Conservation (phyloP, 2,797 vertebrate species). For the Gallirallus australis region DNA sequence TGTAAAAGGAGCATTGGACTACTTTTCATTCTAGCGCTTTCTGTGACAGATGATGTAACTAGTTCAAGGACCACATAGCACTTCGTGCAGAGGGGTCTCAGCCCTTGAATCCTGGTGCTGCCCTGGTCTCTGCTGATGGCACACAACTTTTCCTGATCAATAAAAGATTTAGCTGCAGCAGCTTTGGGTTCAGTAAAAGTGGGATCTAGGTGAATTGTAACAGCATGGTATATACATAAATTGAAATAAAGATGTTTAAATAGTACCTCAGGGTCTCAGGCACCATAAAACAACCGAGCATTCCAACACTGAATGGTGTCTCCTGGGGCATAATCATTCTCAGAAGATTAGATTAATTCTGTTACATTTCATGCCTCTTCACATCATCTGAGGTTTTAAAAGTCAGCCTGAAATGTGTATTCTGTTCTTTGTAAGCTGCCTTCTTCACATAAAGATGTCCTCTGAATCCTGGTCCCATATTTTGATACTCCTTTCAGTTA, state of each 20-base stretch:
- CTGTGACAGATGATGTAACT: not conserved
- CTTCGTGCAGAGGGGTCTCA: not conserved
- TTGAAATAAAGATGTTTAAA: not conserved
- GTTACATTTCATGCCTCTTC: not conserved
- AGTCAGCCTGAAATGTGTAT: not conserved
- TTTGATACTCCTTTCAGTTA: not conserved
- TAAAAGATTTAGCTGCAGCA: not conserved
- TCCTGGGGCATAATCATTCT: not conserved
- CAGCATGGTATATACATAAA: not conserved
- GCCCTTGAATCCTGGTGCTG: not conserved
- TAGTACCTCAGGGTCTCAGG: not conserved
- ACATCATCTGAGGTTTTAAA: not conserved
- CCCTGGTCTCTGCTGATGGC: not conserved
- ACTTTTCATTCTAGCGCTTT: not conserved
- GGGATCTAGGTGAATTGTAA: not conserved
- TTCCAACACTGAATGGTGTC: not conserved
- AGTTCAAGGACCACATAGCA: accelerated
- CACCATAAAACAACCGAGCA: not conserved
- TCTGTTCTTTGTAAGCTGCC: not conserved
- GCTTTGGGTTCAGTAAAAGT: not conserved
- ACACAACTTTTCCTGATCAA: accelerated
- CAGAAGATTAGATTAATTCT: not conserved
- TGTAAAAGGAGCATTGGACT: not conserved
- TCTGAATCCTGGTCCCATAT: not conserved
- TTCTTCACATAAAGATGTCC: not conserved